Base-by-base conservation (phyloP, 2,797 vertebrate genomes). In the Gymnothorax reevesii region DNA sequence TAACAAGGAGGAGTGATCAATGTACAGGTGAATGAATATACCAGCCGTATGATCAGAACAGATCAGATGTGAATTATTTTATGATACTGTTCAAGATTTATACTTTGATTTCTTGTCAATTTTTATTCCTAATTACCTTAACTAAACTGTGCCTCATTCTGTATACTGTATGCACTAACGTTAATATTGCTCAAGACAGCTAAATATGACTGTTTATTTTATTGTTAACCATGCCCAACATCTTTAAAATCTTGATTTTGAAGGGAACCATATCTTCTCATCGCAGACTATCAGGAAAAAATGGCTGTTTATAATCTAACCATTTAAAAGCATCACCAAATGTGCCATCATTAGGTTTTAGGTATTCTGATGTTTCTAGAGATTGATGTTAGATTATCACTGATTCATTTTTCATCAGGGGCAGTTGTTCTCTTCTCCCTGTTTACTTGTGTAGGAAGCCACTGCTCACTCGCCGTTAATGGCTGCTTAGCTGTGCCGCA, bases 401-500 rank as follows among this genome's bases (percentile, higher is more conserved):
- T 33, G 69, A 33, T 33, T 3, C 9, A 33, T 33, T 3, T 0
- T 5, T 27, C 8, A 12, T 77, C 5, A 49, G 52, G 33, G 52
- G 12, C 15, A 42, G 13, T 0, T 10, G 3, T 33, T 10, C 27
- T 13, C 25, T 8, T 42, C 42, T 42, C 15, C 73, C 8, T 9
- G 27, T 77, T 77, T 77, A 33, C 22, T 49, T 77, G 12, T 33
- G 33, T 25, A 83, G 55, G 7, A 59, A 83, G 60, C 27, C 57
- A n/a, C 82, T 60, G 82, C 54, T 25, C 17, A 8, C 22, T 27
- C 25, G 25, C 55, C 57, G 60, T 83, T 49, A 60, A 49, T 57
- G 69, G 82, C 66, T 83, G 82, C 69, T 75, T 73, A 57, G 64
- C 66, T 71, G 49, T 42, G 7, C 82, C 59, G 54, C 83, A 33